Evolutionary conservation across 2,113 vertebrate genomes (phyloP), one percentile per base, ranked within the genome.

Genomic region (Tautogolabrus adspersus): DNA sequence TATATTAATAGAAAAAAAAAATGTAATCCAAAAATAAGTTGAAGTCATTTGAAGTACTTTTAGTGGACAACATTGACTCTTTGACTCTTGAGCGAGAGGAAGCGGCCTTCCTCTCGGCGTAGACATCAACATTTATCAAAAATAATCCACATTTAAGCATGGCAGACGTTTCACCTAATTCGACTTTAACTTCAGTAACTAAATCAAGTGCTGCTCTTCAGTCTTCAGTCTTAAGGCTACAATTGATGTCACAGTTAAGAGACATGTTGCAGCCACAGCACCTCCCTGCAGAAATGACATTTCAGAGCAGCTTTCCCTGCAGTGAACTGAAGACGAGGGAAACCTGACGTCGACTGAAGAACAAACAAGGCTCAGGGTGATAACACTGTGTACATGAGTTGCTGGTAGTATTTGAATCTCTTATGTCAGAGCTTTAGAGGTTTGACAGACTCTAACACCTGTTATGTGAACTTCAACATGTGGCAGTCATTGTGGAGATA

Each of bases 201-300:
- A 1, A 55, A 16, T 61, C 4, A 54, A 72, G 34, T 19, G 16
- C 10, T 38, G 54, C 30, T 12, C 66, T 49, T 23, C 1, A 51
- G 70, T 60, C 23, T 63, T 51, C 1, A 57, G 70, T 66, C 26
- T 63, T 26, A 51, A 78, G 69, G 81, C 71, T 55, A 64, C 19
- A 87, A 34, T 73, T 69, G 21, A 19, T 79, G 71, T 81, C 19
- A 46, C 40, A 23, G 30, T 30, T 81, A 72, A 86, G 30, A 77
- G 84, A 82, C 71, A 62, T 38, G 71, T 49, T 23, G 56, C 40
- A 63, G 68, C 26, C 16, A 1, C 65, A 19, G 22, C 6, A 8
- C 22, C 46, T 54, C 55, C 70, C 54, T 49, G 16, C 34, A 72
- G 72, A 19, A 1, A 58, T 66, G 67, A 76, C 63, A 73, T 69